A percentile compares a stretch with the other conserved stretches of the same genome.
Evolutionary conservation across 64 coral and sea anemone species (phyloP).

Genomic region (Trachythela sp.): DNA sequence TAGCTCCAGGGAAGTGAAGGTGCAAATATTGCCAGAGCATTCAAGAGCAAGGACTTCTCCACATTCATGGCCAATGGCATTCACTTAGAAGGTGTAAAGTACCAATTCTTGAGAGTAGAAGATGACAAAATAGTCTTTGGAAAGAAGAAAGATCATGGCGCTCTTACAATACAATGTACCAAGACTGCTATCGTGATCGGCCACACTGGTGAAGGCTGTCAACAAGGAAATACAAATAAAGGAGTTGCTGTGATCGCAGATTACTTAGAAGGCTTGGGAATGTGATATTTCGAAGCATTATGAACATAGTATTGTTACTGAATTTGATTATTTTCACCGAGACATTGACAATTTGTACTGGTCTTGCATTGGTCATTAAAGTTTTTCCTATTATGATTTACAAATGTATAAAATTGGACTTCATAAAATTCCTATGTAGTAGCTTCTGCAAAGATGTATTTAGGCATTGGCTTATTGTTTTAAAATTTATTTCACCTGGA

Average conservation of each 20-base stretch:
- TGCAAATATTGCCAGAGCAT: conserved; percentile 56
- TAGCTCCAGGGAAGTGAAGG: conserved; percentile 16
- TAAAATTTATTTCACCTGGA: not conserved
- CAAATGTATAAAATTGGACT: conserved; percentile 1
- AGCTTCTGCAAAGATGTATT: not conserved
- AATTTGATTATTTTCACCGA: not conserved
- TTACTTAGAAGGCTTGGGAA: conserved; percentile 66
- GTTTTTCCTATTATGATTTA: not conserved
- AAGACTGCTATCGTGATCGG: conserved; percentile 79
- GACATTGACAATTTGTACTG: not conserved
- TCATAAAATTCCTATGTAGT: not conserved
- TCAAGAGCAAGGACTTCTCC: conserved; percentile 60
- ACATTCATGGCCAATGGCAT: conserved; percentile 44
- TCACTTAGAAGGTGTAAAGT: conserved; percentile 29
- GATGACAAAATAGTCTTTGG: conserved; percentile 60
- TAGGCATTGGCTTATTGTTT: not conserved
- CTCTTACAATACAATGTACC: conserved; percentile 53
- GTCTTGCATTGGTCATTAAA: not conserved
- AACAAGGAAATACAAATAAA: conserved; percentile 74
- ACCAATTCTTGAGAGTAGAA: conserved; percentile 69
- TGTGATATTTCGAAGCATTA: conserved; percentile 13
- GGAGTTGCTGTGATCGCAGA: conserved; percentile 80
- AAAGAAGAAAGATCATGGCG: conserved; percentile 44
- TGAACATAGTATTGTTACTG: not conserved
- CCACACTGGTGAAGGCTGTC: conserved; percentile 38